phyloP scores from a whole-genome alignment of 2,113 vertebrate genomes.

The Bucco capensis region DNA sequence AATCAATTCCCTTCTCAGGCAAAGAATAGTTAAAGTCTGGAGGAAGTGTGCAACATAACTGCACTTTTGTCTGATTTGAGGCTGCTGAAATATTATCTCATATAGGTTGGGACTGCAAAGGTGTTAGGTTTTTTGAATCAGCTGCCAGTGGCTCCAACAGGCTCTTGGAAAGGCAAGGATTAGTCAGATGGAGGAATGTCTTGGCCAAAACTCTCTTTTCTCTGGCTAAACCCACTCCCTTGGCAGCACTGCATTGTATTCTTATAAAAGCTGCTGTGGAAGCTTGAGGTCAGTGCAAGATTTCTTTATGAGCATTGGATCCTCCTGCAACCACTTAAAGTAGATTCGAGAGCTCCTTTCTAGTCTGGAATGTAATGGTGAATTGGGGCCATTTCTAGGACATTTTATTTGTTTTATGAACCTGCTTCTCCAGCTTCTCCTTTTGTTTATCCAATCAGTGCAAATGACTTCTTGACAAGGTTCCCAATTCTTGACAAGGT shows the following conservation, averaged over 20 bases:
- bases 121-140: conserved; percentile 41
- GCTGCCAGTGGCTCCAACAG: conserved; percentile 39
- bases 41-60: not conserved
- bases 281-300: conserved; percentile 40
- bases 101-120: conserved; percentile 34
- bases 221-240: conserved; percentile 38
- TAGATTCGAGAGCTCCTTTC: conserved; percentile 39
- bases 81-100: conserved; percentile 28
- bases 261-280: conserved; percentile 49
- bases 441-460: conserved; percentile 26
- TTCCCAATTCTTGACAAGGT: conserved; percentile 33
- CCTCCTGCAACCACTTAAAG: conserved; percentile 18
- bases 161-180: conserved; percentile 52
- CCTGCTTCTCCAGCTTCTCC: not conserved
- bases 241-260: not conserved
- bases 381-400: not conserved
- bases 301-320: not conserved
- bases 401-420: conserved; percentile 20
- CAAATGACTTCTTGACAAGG: not conserved
- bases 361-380: not conserved
- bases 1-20: not conserved
- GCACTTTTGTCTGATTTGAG: not conserved
- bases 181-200: conserved; percentile 56
- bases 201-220: conserved; percentile 45
- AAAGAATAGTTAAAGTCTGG: conserved; percentile 1